phyloP scores from a whole-genome alignment of 1,140 invertebrate species.

The Varroa destructor region DNA sequence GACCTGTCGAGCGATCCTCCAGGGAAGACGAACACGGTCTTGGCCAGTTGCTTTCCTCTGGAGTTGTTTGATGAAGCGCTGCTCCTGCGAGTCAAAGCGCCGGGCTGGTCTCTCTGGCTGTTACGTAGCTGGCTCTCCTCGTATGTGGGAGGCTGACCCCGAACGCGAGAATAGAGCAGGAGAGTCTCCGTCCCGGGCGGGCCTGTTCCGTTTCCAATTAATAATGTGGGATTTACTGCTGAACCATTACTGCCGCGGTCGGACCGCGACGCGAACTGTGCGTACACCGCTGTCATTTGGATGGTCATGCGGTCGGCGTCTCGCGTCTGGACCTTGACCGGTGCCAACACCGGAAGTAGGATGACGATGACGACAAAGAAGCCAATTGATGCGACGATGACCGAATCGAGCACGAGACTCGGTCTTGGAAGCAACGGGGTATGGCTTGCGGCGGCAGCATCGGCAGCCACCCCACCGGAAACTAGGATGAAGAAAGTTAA shows the following conservation, averaged over 20 bases:
- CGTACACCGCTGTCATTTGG: conserved; percentile 25
- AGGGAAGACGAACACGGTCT: conserved; percentile 24
- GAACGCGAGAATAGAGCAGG: conserved; percentile 22
- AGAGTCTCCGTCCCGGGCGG: conserved; percentile 14
- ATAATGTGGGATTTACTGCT: conserved; percentile 18
- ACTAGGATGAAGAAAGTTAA: conserved; percentile 25
- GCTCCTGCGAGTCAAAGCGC: not conserved
- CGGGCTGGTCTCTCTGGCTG: conserved; percentile 19
- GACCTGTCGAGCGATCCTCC: conserved; percentile 21
- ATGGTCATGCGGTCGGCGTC: conserved; percentile 20
- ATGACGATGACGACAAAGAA: conserved; percentile 17
- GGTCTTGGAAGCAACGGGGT: conserved; percentile 7
- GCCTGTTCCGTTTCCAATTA: conserved; percentile 21
- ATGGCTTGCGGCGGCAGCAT: conserved; percentile 14
- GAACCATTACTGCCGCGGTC: conserved; percentile 10
- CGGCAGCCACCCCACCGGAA: conserved; percentile 16
- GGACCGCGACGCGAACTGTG: conserved; percentile 18
- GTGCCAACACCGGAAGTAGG: conserved; percentile 2
- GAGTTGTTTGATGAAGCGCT: conserved; percentile 22
- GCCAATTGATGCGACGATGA: conserved; percentile 19
- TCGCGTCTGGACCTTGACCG: conserved; percentile 16
- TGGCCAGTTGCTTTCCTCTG: not conserved
- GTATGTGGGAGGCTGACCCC: conserved; percentile 22
- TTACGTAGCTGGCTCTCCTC: conserved; percentile 23
- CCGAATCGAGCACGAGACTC: conserved; percentile 18